These are phyloP conservation scores for Cynocephalus volans DNA, from an alignment of 2,113 vertebrate species.

Conservation along the genomic window DNA sequence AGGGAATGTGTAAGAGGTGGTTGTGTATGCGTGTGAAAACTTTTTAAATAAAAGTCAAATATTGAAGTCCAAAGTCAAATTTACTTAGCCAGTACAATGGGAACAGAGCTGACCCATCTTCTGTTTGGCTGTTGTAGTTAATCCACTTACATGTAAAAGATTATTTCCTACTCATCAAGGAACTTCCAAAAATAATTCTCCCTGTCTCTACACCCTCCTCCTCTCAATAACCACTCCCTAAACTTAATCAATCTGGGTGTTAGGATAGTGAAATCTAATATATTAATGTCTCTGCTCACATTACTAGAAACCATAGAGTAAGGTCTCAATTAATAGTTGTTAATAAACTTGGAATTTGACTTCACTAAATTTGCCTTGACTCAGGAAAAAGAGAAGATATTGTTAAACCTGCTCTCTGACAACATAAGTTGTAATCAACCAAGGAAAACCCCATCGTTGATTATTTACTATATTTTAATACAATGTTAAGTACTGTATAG, in stretches of 20 bases:
- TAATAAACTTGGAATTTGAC: background rate
- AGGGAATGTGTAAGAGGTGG: background rate
- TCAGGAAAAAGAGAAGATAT: background rate
- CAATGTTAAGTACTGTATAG: background rate
- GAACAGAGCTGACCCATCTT: accelerated
- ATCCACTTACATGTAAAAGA: background rate
- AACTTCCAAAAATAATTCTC: background rate
- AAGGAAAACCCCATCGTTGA: background rate
- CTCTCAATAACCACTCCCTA: background rate
- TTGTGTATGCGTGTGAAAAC: background rate
- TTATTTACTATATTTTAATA: background rate
- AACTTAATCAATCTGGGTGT: background rate
- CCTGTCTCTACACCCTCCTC: background rate
- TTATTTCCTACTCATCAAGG: background rate
- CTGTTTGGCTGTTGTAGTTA: background rate
- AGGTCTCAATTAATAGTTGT: background rate
- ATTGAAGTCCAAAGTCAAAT: background rate
- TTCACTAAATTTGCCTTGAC: background rate
- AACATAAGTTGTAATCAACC: background rate
- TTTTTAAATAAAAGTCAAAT: background rate
- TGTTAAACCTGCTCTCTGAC: background rate
- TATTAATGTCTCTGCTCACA: background rate
- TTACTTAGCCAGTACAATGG: background rate
- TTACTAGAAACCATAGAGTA: background rate
- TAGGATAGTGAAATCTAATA: background rate